Evolutionary conservation across 2,888 invertebrate species (phyloP).

Genomic region (Cerastis rubricosa): DNA sequence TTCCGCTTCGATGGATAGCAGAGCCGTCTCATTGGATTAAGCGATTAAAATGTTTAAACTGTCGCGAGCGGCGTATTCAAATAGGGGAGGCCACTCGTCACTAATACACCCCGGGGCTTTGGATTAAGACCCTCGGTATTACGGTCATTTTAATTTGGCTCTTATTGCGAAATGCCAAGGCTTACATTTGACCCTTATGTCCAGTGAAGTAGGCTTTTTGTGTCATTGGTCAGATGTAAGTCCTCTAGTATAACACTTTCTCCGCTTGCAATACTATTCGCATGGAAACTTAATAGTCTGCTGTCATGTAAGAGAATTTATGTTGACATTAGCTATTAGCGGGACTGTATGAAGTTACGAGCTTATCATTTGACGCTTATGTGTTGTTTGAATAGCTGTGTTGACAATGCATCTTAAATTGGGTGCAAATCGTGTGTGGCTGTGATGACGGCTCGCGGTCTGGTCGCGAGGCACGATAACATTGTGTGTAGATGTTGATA

Average conservation of each 20-base stretch:
- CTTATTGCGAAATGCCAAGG: constrained; percentile 65
- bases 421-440: constrained; percentile 46
- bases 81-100: constrained; percentile 79
- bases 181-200: constrained; percentile 59
- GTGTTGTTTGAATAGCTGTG: constrained; percentile 62
- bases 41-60: constrained; percentile 86
- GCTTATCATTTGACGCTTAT: constrained; percentile 43
- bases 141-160: constrained; percentile 60
- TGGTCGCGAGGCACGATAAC: constrained; percentile 75
- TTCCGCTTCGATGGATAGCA: constrained; percentile 77
- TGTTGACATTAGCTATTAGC: constrained; percentile 66
- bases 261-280: constrained; percentile 56
- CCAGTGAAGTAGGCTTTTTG: constrained; percentile 64
- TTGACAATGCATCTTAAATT: constrained; percentile 60
- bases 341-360: constrained; percentile 48
- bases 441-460: constrained; percentile 60
- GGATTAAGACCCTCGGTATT: constrained; percentile 55
- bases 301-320: constrained; percentile 58
- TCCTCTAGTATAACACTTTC: constrained; percentile 73
- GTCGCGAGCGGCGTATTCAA: constrained; percentile 77
- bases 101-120: constrained; percentile 75
- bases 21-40: constrained; percentile 86
- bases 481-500: constrained; percentile 77
- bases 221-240: constrained; percentile 69
- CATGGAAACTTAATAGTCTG: constrained; percentile 61